phyloP scores from a whole-genome alignment of 1,140 invertebrate genomes.

The Pseudomyrmex pallidus region DNA sequence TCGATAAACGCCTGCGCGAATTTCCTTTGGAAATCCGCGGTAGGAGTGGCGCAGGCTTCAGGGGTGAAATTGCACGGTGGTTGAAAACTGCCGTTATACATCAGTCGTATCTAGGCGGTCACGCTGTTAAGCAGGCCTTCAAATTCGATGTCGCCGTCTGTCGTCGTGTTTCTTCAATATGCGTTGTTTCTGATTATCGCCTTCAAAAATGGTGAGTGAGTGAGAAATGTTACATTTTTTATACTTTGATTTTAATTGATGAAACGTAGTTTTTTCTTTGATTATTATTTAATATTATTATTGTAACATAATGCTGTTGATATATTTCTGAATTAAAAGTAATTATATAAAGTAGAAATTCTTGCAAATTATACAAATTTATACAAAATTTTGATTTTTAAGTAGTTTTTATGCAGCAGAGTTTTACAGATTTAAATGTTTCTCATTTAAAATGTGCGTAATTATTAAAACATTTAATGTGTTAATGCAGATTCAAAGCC shows the following conservation, averaged over 20 bases:
- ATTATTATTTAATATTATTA: no score
- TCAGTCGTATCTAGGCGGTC: constrained; percentile 72
- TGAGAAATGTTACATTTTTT: background rate
- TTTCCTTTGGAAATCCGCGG: constrained; percentile 62
- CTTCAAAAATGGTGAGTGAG: constrained; percentile 67
- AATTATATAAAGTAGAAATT: no score
- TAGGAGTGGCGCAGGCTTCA: constrained; percentile 73
- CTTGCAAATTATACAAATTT: no score
- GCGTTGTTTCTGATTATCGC: constrained; percentile 67
- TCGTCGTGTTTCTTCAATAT: constrained; percentile 65
- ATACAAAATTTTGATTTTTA: no score
- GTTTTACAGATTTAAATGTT: no score
- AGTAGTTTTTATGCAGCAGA: no score
- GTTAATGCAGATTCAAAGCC: no score
- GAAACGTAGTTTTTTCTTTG: no score
- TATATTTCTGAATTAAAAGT: no score
- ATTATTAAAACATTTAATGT: no score
- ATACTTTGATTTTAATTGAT: background rate
- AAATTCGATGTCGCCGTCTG: constrained; percentile 71
- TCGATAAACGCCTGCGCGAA: constrained; percentile 70
- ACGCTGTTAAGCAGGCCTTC: constrained; percentile 63
- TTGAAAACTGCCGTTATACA: constrained; percentile 65
- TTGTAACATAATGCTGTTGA: no score
- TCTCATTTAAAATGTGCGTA: no score
- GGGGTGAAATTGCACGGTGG: constrained; percentile 72